Evolutionary conservation across 2,113 vertebrate genomes (phyloP).

Genomic region (Mirza zaza): DNA sequence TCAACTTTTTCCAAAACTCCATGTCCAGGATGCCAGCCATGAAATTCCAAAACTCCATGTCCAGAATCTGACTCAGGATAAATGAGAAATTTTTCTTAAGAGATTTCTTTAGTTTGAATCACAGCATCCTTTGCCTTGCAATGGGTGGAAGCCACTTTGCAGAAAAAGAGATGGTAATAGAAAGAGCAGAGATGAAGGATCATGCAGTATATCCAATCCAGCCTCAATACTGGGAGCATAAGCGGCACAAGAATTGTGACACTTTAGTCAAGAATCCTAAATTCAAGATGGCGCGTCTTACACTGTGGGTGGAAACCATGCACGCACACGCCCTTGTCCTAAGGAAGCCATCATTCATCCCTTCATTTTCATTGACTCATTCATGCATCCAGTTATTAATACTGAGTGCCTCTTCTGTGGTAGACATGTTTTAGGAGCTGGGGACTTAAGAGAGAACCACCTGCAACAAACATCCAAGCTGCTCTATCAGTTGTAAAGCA

Average conservation of each 20-base stretch:
- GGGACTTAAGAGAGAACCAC: background rate
- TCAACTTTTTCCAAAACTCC: background rate
- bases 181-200: background rate
- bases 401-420: background rate
- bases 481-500: background rate
- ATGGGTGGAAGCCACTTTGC: background rate
- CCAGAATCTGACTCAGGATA: background rate
- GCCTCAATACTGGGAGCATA: background rate
- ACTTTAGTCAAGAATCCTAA: constrained; percentile 14
- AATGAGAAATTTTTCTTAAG: background rate
- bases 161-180: background rate
- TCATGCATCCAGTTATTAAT: background rate
- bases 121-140: background rate
- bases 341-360: background rate
- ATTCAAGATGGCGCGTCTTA: background rate
- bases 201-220: background rate
- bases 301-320: too few species aligned
- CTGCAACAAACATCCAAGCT: background rate
- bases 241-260: background rate
- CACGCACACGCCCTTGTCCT: background rate
- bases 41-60: background rate
- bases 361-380: background rate
- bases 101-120: background rate
- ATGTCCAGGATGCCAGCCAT: background rate
- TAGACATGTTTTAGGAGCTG: background rate